A percentile compares a stretch with the other conserved stretches of the same genome.
phyloP scores from a whole-genome alignment of 2,888 invertebrate species.

The Eupithecia exiguata region DNA sequence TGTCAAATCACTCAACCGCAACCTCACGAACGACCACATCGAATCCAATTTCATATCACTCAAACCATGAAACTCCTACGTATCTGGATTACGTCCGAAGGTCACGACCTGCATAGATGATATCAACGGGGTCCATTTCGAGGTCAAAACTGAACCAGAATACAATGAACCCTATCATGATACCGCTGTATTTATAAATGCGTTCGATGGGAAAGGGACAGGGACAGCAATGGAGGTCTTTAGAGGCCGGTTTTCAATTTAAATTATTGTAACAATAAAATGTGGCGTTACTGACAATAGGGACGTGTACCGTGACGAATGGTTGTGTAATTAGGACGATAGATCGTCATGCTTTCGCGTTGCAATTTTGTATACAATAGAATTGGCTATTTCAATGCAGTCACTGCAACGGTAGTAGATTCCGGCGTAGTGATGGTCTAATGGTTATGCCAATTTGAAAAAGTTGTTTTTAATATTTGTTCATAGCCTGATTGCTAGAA shows the following conservation, averaged over 20 bases:
- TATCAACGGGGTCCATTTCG: conserved; percentile 61
- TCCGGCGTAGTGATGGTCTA: conserved; percentile 12
- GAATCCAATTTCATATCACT: conserved; percentile 58
- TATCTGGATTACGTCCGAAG: conserved; percentile 67
- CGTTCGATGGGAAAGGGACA: conserved; percentile 29
- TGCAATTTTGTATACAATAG: conserved; percentile 41
- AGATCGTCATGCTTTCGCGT: conserved; percentile 44
- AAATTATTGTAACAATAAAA: conserved; percentile 46
- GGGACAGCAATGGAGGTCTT: conserved; percentile 51
- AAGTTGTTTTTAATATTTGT: conserved; percentile 20
- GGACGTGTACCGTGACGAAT: conserved; percentile 58
- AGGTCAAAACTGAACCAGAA: conserved; percentile 56
- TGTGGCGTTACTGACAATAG: conserved; percentile 44
- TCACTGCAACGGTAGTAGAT: conserved; percentile 16
- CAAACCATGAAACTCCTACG: conserved; percentile 54
- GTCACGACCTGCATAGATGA: conserved; percentile 69
- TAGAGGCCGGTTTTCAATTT: conserved; percentile 50
- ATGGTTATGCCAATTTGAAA: conserved; percentile 14
- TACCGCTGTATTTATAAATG: conserved; percentile 30
- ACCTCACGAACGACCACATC: conserved; percentile 54
- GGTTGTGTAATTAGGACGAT: conserved; percentile 52
- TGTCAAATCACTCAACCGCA: conserved; percentile 39
- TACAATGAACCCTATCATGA: conserved; percentile 45
- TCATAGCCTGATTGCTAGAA: neutral
- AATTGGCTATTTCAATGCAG: conserved; percentile 29